Percentiles rank a stretch among this genome's conserved stretches.
Evolutionary conservation across 2,113 vertebrate species (phyloP).

Genomic region (Neolamprologus brichardi): DNA sequence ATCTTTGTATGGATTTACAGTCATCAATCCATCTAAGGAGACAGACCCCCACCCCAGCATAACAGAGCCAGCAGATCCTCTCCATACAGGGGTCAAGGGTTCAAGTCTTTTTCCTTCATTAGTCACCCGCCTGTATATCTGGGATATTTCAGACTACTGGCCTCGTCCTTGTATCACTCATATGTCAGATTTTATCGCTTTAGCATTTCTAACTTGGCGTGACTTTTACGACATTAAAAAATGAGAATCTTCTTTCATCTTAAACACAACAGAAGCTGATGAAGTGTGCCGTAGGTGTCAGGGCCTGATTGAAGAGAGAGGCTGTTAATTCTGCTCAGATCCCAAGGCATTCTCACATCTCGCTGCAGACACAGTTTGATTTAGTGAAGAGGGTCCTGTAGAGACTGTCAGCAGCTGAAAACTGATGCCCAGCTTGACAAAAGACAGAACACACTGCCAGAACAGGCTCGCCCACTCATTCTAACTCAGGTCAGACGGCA

Average conservation of each 20-base stretch:
- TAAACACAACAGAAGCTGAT: slow-evolving; percentile 6
- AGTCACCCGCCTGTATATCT: neutral
- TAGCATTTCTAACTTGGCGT: neutral
- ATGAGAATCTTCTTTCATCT: slow-evolving; percentile 18
- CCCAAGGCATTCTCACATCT: neutral
- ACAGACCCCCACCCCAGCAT: neutral
- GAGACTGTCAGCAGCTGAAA: slow-evolving; percentile 23
- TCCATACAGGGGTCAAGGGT: neutral
- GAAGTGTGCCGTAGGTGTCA: slow-evolving; percentile 5
- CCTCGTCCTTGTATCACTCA: neutral
- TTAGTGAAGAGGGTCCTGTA: slow-evolving; percentile 30
- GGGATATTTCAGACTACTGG: neutral
- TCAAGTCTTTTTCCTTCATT: neutral
- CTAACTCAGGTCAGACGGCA: neutral
- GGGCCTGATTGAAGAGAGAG: slow-evolving; percentile 1
- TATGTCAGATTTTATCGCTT: neutral
- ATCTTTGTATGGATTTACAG: neutral
- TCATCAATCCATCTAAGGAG: neutral
- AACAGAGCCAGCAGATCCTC: neutral
- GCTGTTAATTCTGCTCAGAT: slow-evolving; percentile 4
- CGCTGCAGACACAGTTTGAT: slow-evolving; percentile 14
- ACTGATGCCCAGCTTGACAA: slow-evolving; percentile 9
- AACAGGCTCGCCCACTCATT: neutral
- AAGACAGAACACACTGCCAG: neutral
- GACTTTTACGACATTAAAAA: neutral